Evolutionary conservation across 1,140 invertebrate genomes (phyloP), one percentile per base, ranked within the genome.

Genomic region (Hycleus phaleratus): DNA sequence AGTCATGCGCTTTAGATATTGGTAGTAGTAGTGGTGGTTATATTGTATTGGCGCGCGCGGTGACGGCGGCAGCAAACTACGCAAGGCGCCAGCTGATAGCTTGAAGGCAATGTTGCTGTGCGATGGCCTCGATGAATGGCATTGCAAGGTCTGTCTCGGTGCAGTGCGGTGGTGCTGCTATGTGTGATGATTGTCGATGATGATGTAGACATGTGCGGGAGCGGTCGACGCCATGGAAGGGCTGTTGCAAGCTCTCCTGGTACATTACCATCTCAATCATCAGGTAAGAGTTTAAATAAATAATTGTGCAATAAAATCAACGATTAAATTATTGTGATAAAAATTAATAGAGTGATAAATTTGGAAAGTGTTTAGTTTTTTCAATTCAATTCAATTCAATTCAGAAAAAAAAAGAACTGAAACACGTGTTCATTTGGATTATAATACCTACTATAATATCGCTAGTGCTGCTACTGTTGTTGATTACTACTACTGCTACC

Each of bases 91-190:
- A 73, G 72, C 74, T 75, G 74, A 73, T 72, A 67, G 68, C 68
- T 32, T 64, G 62, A 66, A 68, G 70, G 74, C 71, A 60, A 62
- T 64, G 59, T 64, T 71, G 68, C 71, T 70, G 68, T 68, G 67
- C 74, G 74, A 73, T 76, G 75, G 73, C 70, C 70, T 71, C 74
- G 71, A 76, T 76, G 74, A 79, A 78, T 78, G 77, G 77, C 77
- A 79, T 79, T 79, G 77, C 77, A 79, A 79, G 77, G 77, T 79
- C 76, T 78, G 73, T 66, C 65, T 70, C 71, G 71, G 69, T 69
- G 70, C 72, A 71, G 63, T 71, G 69, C 65, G 56, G 71, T 18
- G 18, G 18, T 68, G 70, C 63, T 62, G 61, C 55, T 57, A 32
- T 49, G 38, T 45, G 52, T 47, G 55, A 46, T 59, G 32, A 32